Evolutionary conservation across 1,140 invertebrate species (phyloP).

Genomic region (Dendrolimus punctatus): DNA sequence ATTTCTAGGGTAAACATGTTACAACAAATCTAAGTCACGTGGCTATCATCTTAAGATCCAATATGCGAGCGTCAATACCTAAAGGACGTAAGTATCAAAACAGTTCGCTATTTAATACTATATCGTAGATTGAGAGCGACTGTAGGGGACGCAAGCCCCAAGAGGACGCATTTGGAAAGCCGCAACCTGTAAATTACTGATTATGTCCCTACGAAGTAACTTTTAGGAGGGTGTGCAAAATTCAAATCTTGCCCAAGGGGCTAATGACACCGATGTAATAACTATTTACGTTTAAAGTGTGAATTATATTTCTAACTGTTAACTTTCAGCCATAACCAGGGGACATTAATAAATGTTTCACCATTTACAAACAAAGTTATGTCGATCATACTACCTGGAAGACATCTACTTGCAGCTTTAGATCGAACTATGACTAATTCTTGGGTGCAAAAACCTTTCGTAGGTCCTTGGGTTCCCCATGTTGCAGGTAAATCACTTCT

Average conservation of each 20-base stretch:
- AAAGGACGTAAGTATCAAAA: conserved; percentile 31
- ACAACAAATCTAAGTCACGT: conserved; percentile 26
- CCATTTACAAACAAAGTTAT: conserved; percentile 42
- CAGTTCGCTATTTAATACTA: conserved; percentile 3
- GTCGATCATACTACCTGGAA: conserved; percentile 33
- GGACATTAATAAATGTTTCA: conserved; percentile 42
- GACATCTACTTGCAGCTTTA: conserved; percentile 38
- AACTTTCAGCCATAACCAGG: conserved; percentile 43
- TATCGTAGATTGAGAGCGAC: not conserved
- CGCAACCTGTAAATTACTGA: too few species aligned
- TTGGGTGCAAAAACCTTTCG: conserved; percentile 36
- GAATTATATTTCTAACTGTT: conserved; percentile 2
- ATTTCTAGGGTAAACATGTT: not conserved
- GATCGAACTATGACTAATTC: conserved; percentile 25
- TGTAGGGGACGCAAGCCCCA: not conserved
- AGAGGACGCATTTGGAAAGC: too few species aligned
- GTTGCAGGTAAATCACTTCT: conserved; percentile 32
- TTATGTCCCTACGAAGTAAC: too few species aligned
- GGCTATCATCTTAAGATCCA: conserved; percentile 31
- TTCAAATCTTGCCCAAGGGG: not conserved
- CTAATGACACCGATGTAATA: not conserved
- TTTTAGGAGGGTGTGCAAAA: not conserved
- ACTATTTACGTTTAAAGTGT: not conserved
- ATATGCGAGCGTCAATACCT: conserved; percentile 37
- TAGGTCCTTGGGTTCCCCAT: conserved; percentile 42